Evolutionary conservation across 1,140 invertebrate genomes (phyloP), one percentile per base, ranked within the genome.

Genomic region (Bombus picipes): DNA sequence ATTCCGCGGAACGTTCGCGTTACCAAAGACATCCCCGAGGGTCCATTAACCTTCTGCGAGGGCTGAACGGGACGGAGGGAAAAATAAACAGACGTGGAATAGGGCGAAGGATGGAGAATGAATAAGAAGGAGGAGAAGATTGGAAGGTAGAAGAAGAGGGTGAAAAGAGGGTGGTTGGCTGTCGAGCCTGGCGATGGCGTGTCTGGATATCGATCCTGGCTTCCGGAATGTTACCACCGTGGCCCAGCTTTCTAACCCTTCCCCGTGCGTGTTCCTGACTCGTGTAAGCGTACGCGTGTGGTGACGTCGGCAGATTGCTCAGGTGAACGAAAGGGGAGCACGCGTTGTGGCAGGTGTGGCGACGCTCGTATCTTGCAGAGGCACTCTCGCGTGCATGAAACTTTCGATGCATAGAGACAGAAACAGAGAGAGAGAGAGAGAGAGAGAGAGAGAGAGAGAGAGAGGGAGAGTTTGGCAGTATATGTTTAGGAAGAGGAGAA

Each of bases 141-240:
- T 53, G 47, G 47, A 70, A 66, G 37, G 39, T 13, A 72, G 15
- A 1, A 65, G 32, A 62, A 41, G 65, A 41, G 65, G 57, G n/a
- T 32, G 59, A 41, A 77, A 66, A 41, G 28, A 59, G 62, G 34
- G 68, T 13, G 66, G 37, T 37, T 62, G 75, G n/a, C 65, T 82
- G 68, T 76, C 39, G 80, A 79, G 86, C 83, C 71, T 82, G 86
- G 88, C 86, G 85, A 90, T 91, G 85, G 91, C 89, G 88, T 91
- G 91, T 91, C 91, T 88, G 89, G 85, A 89, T 92, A 92, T 92
- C 91, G 91, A 92, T 92, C 91, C 81, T 73, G 83, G 81, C 83
- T 90, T 91, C 90, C 88, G 87, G 88, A 85, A 92, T 88, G 88
- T 88, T 92, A 88, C 89, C 89, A 77, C 59, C 87, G 82, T 90